Base-by-base conservation (phyloP, 2,888 invertebrate species). In the Dendrolimus houi region DNA sequence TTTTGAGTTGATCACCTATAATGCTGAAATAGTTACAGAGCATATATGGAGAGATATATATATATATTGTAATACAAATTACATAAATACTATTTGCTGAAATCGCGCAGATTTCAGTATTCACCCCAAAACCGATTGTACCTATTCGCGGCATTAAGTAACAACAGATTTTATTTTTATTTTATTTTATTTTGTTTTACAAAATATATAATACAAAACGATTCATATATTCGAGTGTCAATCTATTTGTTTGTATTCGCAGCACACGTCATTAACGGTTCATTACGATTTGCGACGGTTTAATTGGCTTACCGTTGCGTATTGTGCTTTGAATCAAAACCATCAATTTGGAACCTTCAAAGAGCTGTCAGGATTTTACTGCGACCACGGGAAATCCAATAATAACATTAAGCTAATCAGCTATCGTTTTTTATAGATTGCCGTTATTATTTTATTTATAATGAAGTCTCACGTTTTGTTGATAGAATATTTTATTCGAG, bases 281-380 rank as follows among this genome's bases (percentile, higher is more conserved):
- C 83, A 85, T 86, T 86, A 85, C 79, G 70, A 78, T 75, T 81
- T 74, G 77, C 75, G 74, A 69, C 72, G 72, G 73, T 75, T 81
- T 87, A 87, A 88, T 88, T 86, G 83, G 79, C 80, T 81, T 78
- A 81, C 85, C 81, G 82, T 84, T 82, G 75, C 68, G 62, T 71
- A 72, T 64, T 84, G 85, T 87, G 87, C 77, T 68, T 77, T 73
- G 86, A 85, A 86, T 87, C 75, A 68, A 70, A 81, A 77, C 64
- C 62, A 73, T 75, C 72, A 73, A 77, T 75, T 76, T 74, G 66
- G 66, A 64, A 61, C 68, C 64, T 70, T 74, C 67, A 70, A 72
- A 74, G 70, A 60, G 59, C 55, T 67, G 63, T 67, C 68, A 64
- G 61, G 66, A 62, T 66, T 60, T 65, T 63, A 57, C 63, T 53